Evolutionary conservation across 2,888 invertebrate genomes (phyloP), one percentile per base, ranked within the genome.

Genomic region (Xylocampa areola): DNA sequence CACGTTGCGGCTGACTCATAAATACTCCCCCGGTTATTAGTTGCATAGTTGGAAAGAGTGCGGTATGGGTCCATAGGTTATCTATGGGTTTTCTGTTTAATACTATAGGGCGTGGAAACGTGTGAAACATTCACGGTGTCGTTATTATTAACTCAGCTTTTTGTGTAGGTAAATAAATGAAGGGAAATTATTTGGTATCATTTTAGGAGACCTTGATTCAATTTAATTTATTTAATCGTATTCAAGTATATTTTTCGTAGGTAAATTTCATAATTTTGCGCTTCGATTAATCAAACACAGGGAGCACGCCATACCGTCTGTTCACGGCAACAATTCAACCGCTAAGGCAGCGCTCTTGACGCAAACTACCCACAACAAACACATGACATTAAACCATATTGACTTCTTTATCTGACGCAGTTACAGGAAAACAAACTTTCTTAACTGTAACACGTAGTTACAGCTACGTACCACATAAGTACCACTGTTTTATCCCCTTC

Each of bases 21-120:
- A 90, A 91, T 90, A 90, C 79, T 71, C 55, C 49, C 51, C 45
- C 69, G 74, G 87, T 83, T 90, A 88, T 91, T 89, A 89, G 86
- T 82, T 88, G 88, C 91, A 90, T 89, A 90, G 89, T 90, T 90
- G 81, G 76, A 81, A 88, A 87, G 84, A 87, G 84, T 83, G 81
- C 75, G 73, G 73, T 76, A 75, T 78, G 65, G 70, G 68, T 69
- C 51, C 64, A 58, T 64, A 57, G 33, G 53, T 61, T 73, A 64
- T 78, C 70, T 76, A 74, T 66, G 32, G 68, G 58, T 69, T 73
- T 73, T 76, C 69, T 72, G 61, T 68, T 55, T n/a, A 69, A 75
- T 60, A 67, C 49, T 21, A 47, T 8, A 23, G 11, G 33, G 13
- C 8, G 21, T 35, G 32, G 8, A 16, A 50, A 51, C 25, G 1